Evolutionary conservation across 2,888 invertebrate genomes (phyloP).

Genomic region (Busseola fusca): DNA sequence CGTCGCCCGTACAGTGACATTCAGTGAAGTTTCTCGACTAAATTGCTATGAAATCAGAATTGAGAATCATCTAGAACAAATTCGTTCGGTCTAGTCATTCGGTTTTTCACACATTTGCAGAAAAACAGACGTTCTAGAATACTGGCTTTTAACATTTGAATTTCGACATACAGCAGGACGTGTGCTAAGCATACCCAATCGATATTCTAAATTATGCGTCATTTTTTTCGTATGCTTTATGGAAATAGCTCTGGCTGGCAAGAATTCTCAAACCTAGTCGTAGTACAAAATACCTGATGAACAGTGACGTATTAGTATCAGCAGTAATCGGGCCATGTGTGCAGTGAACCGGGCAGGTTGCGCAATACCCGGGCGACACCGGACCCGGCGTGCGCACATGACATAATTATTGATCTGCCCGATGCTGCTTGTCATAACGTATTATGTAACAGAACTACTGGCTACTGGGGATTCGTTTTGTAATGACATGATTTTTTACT

Average conservation of each 20-base stretch:
- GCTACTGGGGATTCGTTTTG: slow-evolving; percentile 38
- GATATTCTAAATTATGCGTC: no score
- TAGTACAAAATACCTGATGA: slow-evolving; percentile 10
- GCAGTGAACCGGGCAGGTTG: slow-evolving; percentile 67
- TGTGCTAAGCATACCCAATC: no score
- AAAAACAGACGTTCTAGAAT: not conserved
- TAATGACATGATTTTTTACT: slow-evolving; percentile 17
- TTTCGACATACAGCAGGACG: not conserved
- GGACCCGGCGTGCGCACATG: slow-evolving; percentile 69
- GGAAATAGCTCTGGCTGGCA: not conserved
- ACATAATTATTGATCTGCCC: slow-evolving; percentile 73
- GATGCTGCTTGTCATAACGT: slow-evolving; percentile 68
- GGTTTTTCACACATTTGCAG: not conserved
- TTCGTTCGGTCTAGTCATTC: not conserved
- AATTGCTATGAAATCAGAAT: not conserved
- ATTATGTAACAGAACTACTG: slow-evolving; percentile 62
- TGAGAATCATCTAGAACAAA: not conserved
- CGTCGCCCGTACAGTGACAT: not conserved
- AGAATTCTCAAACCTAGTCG: not conserved
- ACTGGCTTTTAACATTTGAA: not conserved
- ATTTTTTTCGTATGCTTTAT: not conserved
- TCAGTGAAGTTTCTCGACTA: not conserved
- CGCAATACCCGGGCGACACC: slow-evolving; percentile 69
- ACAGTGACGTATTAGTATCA: slow-evolving; percentile 62
- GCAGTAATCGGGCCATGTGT: slow-evolving; percentile 68